Base-by-base conservation (phyloP, 92 coral and sea anemone species). In the Meandrina meandrites region DNA sequence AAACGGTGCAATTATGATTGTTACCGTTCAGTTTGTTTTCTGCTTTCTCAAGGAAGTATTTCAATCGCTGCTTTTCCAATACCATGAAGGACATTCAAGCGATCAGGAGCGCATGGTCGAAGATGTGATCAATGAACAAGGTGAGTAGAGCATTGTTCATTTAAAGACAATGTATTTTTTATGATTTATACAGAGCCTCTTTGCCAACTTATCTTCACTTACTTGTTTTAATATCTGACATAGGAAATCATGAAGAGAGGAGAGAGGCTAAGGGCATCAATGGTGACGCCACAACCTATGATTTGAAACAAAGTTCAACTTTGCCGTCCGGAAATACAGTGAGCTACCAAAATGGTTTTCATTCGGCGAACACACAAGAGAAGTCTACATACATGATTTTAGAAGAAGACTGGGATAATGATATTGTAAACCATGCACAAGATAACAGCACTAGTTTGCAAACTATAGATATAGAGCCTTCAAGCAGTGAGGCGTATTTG, bases 401-500 rank as follows among this genome's bases (percentile, higher is more conserved):
- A n/a, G 58, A 84, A 30, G 80, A 84, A 74, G 73, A 84, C 15
- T 84, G 87, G 87, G 87, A 84, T 74, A 42, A 84, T 75, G 87
- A 75, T 35, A 84, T 73, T 36, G 79, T 75, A 37, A 73, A 36
- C 28, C 36, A 69, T 51, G 35, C 36, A 47, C 32, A 34, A 0
- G 80, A 36, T 54, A 28, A 40, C 17, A n/a, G 66, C 13, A 14
- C 67, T n/a, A 40, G 47, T 28, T 21, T 21, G 73, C 58, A 30
- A 19, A 70, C 54, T 69, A 7, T 5, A n/a, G 42, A 56, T 36
- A 34, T 27, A 5, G 80, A 35, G 6, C 74, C 53, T 36, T 54
- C 53, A 3, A 24, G 8, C 18, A 54, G 31, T 30, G 57, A 74
- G 27, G 13, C 28, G 72, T 34, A 53, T 73, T 32, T 36, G 60